phyloP scores from a whole-genome alignment of 1,140 invertebrate species.

The Phthorimaea operculella region DNA sequence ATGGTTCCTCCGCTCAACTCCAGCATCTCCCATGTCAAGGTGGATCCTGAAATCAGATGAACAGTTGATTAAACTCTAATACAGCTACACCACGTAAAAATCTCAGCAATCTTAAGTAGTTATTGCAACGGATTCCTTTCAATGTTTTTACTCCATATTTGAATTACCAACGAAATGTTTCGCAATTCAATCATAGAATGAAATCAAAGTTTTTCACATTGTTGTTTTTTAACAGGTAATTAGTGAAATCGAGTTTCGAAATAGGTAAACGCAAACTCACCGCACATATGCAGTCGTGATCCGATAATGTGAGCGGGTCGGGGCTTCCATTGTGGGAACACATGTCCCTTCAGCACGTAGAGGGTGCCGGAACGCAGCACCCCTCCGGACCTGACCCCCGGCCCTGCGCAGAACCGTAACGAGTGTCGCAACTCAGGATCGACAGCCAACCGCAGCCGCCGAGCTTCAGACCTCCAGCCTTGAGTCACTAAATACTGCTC shows the following conservation, averaged over 20 bases:
- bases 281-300: conserved; percentile 71
- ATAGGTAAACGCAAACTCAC: conserved; percentile 20
- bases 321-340: conserved; percentile 76
- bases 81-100: no score
- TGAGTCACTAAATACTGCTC: conserved; percentile 71
- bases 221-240: neutral
- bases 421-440: conserved; percentile 73
- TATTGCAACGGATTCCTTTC: no score
- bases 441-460: conserved; percentile 71
- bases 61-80: no score
- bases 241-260: neutral
- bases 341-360: conserved; percentile 74
- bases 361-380: conserved; percentile 70
- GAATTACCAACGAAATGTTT: no score
- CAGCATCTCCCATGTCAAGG: conserved; percentile 35
- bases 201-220: no score
- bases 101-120: no score
- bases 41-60: conserved; percentile 27
- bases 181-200: no score
- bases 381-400: conserved; percentile 56
- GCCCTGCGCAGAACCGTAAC: conserved; percentile 72
- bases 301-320: conserved; percentile 71
- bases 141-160: no score
- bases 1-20: conserved; percentile 60
- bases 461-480: conserved; percentile 70